Conservation (phyloP, 2,113 vertebrate species). For the Guaruba guarouba region DNA sequence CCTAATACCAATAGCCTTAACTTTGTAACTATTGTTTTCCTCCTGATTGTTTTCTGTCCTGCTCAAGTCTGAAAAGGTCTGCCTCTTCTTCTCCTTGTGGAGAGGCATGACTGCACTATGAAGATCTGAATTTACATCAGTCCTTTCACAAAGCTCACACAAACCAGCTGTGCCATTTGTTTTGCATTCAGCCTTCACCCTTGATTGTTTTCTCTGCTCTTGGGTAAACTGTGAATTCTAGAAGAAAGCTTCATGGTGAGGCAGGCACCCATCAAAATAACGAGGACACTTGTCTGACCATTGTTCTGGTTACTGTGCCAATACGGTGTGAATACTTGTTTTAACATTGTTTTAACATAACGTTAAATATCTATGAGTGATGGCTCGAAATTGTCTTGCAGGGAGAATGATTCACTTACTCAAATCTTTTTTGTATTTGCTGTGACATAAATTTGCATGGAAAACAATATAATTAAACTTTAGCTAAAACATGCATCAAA, state of each 20-base stretch:
- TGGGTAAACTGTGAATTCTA: neutral
- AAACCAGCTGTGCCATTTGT: neutral
- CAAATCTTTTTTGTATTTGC: neutral
- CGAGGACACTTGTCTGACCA: neutral
- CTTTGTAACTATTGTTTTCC: neutral
- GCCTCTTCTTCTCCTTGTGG: neutral
- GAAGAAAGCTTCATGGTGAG: neutral
- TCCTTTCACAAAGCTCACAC: neutral
- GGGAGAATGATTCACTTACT: neutral
- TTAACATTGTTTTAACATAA: neutral
- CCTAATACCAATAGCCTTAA: neutral
- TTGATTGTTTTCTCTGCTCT: neutral
- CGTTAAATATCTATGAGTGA: neutral
- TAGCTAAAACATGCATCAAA: neutral
- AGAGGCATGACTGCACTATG: neutral
- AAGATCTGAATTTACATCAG: neutral
- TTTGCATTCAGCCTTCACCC: neutral
- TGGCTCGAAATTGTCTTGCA: neutral
- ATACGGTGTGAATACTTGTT: fast-evolving
- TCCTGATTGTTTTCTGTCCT: neutral
- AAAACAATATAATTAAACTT: neutral
- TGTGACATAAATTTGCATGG: neutral
- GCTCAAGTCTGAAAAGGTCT: neutral
- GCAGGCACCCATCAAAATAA: neutral
- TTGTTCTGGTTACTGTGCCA: neutral